Percentiles rank a stretch among this genome's conserved stretches.
Conservation (phyloP, 1,140 invertebrate species). For the Cydia splendana region DNA sequence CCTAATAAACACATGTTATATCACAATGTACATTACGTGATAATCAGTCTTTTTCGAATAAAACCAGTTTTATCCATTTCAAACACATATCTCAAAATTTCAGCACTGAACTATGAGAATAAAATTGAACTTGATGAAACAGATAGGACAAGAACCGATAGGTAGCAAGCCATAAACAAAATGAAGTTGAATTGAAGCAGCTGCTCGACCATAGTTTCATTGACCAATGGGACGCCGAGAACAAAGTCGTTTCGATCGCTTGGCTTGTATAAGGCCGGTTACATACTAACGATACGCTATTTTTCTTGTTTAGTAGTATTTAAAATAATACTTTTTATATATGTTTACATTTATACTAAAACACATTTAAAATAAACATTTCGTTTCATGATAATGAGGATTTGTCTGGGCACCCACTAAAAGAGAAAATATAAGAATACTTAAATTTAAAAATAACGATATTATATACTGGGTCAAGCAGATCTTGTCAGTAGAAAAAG, state of each 20-base stretch:
- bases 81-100: slow-evolving; percentile 70
- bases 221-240: slow-evolving; percentile 19
- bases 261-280: slow-evolving; percentile 1
- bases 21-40: slow-evolving; percentile 56
- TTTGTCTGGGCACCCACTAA: not conserved
- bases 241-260: not conserved
- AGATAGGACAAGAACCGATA: slow-evolving; percentile 26
- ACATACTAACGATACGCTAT: not conserved
- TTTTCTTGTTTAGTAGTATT: not conserved
- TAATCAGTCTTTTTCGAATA: slow-evolving; percentile 61
- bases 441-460: slow-evolving; percentile 14
- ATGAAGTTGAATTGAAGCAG: slow-evolving; percentile 37
- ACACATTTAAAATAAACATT: not conserved
- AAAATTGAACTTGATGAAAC: slow-evolving; percentile 46
- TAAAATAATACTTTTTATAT: too few species aligned
- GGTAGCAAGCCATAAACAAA: slow-evolving; percentile 41
- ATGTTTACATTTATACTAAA: too few species aligned
- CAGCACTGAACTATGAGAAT: slow-evolving; percentile 54
- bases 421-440: not conserved
- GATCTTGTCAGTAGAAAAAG: too few species aligned
- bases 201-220: slow-evolving; percentile 38
- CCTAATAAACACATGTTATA: slow-evolving; percentile 47
- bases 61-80: slow-evolving; percentile 63
- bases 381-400: not conserved
- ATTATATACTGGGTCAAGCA: too few species aligned